phyloP scores from a whole-genome alignment of 2,888 invertebrate species.

The Lasioglossum malachurum region DNA sequence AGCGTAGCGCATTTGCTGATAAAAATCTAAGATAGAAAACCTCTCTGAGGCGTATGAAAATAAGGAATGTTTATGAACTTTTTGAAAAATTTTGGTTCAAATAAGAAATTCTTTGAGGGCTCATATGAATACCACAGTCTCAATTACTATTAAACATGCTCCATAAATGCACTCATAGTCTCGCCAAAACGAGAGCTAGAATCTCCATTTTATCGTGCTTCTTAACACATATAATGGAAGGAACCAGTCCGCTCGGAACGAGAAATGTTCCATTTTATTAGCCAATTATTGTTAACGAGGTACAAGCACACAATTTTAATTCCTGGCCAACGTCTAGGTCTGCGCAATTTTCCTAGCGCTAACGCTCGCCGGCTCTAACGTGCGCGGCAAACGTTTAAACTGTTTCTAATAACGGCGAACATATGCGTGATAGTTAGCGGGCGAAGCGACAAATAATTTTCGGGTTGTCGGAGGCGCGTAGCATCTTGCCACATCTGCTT shows the following conservation, averaged over 20 bases:
- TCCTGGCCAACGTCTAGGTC: background rate
- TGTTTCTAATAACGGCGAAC: slow-evolving; percentile 57
- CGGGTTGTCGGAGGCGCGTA: slow-evolving; percentile 68
- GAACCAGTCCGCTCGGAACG: background rate
- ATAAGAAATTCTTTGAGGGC: background rate
- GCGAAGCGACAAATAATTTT: slow-evolving; percentile 72
- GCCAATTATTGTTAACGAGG: background rate
- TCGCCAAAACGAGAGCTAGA: background rate
- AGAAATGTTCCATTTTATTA: background rate
- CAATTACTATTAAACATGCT: background rate
- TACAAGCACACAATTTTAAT: slow-evolving; percentile 8
- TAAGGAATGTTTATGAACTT: background rate
- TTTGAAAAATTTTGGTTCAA: background rate
- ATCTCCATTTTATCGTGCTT: background rate
- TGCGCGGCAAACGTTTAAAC: slow-evolving; percentile 38
- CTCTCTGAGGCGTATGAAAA: background rate
- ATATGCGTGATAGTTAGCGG: slow-evolving; percentile 34
- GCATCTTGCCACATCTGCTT: slow-evolving; percentile 75
- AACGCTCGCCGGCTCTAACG: background rate
- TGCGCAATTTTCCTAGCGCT: background rate
- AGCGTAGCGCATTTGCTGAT: background rate
- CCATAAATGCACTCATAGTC: background rate
- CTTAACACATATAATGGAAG: background rate
- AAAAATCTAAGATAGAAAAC: background rate
- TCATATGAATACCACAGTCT: background rate